phyloP scores from a whole-genome alignment of 2,113 vertebrate genomes.

The Octodon degus region DNA sequence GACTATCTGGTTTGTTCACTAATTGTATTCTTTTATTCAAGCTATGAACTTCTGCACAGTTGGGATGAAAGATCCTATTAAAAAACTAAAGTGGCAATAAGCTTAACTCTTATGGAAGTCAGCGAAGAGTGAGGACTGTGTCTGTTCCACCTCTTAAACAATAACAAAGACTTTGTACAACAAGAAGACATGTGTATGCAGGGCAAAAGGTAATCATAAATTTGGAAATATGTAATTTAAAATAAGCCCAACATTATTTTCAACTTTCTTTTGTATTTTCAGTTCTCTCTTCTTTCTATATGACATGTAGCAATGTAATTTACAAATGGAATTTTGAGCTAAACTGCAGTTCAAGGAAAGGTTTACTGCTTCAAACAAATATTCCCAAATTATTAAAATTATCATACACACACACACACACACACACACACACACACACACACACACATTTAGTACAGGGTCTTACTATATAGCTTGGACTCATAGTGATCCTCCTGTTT shows the following conservation, averaged over 20 bases:
- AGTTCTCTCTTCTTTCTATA: background rate
- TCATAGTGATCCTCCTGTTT: no score
- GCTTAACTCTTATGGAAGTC: conserved; percentile 23
- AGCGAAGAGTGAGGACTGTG: background rate
- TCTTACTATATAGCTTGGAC: no score
- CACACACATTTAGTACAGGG: no score
- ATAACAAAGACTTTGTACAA: background rate
- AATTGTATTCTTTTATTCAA: conserved; percentile 29
- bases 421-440: no score
- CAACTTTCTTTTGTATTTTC: conserved; percentile 15
- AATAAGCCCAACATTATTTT: conserved; percentile 34
- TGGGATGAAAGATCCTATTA: conserved; percentile 54
- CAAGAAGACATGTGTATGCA: background rate
- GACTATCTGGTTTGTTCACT: conserved; percentile 23
- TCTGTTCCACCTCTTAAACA: conserved; percentile 12
- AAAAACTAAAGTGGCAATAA: conserved; percentile 46
- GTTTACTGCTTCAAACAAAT: conserved; percentile 14
- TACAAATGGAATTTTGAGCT: conserved; percentile 39
- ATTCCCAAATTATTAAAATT: background rate
- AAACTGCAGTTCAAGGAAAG: background rate
- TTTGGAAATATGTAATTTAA: conserved; percentile 53
- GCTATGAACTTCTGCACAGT: conserved; percentile 50
- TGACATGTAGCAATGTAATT: background rate
- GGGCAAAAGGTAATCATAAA: background rate
- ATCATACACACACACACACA: no score